A percentile compares a stretch with the other conserved stretches of the same genome.
Evolutionary conservation across 2,113 vertebrate species (phyloP).

Genomic region (Mesitornis unicolor): DNA sequence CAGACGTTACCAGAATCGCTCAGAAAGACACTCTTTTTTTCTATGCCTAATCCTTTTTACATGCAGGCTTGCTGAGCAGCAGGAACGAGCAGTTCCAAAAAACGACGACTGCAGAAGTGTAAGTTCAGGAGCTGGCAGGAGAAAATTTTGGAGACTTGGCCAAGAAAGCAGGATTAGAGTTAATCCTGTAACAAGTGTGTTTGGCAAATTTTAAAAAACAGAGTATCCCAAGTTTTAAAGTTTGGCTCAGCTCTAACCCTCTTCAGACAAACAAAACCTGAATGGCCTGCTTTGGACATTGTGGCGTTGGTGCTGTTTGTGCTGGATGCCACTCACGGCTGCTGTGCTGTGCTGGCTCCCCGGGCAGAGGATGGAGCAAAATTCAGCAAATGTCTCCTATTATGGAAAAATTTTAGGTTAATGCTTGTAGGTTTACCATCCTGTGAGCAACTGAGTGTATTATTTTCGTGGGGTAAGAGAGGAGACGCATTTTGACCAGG

Average conservation of each 20-base stretch:
- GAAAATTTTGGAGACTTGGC: not conserved
- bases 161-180: not conserved
- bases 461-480: accelerated
- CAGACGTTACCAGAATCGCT: not conserved
- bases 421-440: not conserved
- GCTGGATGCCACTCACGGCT: too few species aligned
- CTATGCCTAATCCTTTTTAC: not conserved
- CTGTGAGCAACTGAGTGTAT: not conserved
- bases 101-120: not conserved
- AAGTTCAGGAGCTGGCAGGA: not conserved
- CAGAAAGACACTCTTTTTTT: not conserved
- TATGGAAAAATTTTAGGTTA: not conserved
- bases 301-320: accelerated
- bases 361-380: not conserved
- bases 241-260: not conserved
- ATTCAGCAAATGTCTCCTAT: not conserved
- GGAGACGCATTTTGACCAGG: not conserved
- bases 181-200: not conserved
- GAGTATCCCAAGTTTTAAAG: not conserved
- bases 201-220: not conserved
- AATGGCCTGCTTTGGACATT: accelerated
- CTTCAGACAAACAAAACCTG: not conserved
- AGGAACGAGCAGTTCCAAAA: not conserved
- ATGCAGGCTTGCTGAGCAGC: not conserved
- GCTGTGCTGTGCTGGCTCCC: not conserved